Evolutionary conservation across 2,888 invertebrate species (phyloP).

Genomic region (Lepidonotus clava): DNA sequence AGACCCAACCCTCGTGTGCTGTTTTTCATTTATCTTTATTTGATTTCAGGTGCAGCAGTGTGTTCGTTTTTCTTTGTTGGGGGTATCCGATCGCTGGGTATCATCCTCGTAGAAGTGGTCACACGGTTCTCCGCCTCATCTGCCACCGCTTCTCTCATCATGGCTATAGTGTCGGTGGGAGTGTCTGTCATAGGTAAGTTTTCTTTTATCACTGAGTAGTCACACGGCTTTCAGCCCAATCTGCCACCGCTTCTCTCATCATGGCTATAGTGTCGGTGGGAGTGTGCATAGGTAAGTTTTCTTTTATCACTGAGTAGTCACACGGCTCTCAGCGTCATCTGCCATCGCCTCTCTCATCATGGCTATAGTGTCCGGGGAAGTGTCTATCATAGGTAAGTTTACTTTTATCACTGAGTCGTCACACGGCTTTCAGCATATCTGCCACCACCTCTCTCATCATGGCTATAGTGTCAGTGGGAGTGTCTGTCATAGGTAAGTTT

Average conservation of each 20-base stretch:
- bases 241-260: conserved; percentile 51
- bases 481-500: neutral
- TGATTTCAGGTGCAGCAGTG: conserved; percentile 40
- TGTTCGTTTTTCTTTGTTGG: conserved; percentile 55
- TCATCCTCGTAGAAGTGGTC: conserved; percentile 57
- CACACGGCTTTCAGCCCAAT: conserved; percentile 31
- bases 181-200: conserved; percentile 56
- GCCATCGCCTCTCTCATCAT: conserved; percentile 40
- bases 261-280: conserved; percentile 53
- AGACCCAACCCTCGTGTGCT: neutral
- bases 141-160: conserved; percentile 46
- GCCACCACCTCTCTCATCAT: conserved; percentile 37
- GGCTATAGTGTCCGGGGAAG: conserved; percentile 46
- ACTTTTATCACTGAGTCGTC: no score
- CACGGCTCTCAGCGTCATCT: neutral
- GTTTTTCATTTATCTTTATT: neutral
- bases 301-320: no score
- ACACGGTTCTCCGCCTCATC: conserved; percentile 46
- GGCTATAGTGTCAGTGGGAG: conserved; percentile 28
- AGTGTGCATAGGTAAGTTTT: conserved; percentile 55
- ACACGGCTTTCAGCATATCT: neutral
- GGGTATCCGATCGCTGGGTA: conserved; percentile 56
- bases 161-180: conserved; percentile 53
- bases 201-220: no score
- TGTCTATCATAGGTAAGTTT: conserved; percentile 54